These are phyloP conservation scores for Petrolisthes cinctipes DNA, from an alignment of 2,888 invertebrate species.

Conservation along the genomic window DNA sequence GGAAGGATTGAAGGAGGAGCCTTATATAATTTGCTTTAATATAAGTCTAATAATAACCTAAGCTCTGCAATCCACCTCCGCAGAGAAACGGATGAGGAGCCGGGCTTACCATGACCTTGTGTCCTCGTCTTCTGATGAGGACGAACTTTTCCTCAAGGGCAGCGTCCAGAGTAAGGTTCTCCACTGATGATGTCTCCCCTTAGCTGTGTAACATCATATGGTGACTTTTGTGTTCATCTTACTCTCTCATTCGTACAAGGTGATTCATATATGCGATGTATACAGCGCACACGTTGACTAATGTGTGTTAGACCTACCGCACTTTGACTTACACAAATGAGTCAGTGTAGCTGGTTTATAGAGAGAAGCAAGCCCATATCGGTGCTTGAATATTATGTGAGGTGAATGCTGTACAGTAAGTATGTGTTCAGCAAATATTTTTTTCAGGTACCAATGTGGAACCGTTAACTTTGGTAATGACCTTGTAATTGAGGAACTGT, in stretches of 20 bases:
- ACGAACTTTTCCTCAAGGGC: conserved; percentile 41
- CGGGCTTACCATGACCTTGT: conserved; percentile 44
- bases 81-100: conserved; percentile 50
- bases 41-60: neutral
- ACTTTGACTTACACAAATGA: neutral
- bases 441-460: no score
- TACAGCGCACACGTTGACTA: neutral
- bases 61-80: neutral
- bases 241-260: neutral
- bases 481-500: no score
- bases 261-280: no score
- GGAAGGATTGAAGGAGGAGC: neutral
- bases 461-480: no score
- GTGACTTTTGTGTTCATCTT: neutral
- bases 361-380: no score
- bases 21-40: neutral
- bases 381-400: no score
- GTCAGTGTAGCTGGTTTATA: no score
- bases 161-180: neutral
- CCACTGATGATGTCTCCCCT: conserved; percentile 19
- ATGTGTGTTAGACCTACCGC: neutral
- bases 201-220: neutral
- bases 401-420: no score
- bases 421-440: no score
- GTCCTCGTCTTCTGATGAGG: conserved; percentile 55